phyloP scores from a whole-genome alignment of 92 coral and sea anemone species.

The Actinostola sp. region DNA sequence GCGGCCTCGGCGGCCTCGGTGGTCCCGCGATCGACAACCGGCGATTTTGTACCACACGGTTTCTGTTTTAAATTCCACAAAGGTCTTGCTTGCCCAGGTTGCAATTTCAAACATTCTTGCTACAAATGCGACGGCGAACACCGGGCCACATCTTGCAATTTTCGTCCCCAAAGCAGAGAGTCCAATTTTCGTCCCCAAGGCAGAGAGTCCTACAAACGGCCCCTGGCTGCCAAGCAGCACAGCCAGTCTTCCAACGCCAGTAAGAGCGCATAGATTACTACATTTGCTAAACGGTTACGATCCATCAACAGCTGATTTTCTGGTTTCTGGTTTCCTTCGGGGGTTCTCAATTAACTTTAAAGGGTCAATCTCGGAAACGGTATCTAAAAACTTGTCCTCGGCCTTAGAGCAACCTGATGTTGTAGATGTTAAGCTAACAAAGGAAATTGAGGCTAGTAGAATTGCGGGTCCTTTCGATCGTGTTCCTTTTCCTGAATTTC shows the following conservation, averaged over 20 bases:
- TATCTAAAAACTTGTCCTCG: constrained; percentile 45
- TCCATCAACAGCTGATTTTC: background rate
- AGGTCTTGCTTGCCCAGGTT: constrained; percentile 41
- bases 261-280: constrained; percentile 36
- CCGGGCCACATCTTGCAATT: constrained; percentile 15
- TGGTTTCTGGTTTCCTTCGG: constrained; percentile 38
- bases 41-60: constrained; percentile 4
- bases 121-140: constrained; percentile 46
- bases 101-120: constrained; percentile 48
- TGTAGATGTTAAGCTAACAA: constrained; percentile 45
- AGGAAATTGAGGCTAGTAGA: constrained; percentile 43
- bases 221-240: background rate
- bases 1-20: too few species aligned
- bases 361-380: constrained; percentile 17
- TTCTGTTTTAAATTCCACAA: constrained; percentile 27
- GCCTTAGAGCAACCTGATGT: constrained; percentile 44
- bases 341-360: constrained; percentile 49
- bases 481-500: constrained; percentile 46
- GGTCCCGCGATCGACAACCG: too few species aligned
- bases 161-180: constrained; percentile 36
- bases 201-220: constrained; percentile 11
- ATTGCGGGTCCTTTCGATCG: constrained; percentile 45
- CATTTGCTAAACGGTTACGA: constrained; percentile 30
- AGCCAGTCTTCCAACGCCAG: constrained; percentile 48
- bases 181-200: constrained; percentile 19